A percentile compares a stretch with the other conserved stretches of the same genome.
These are phyloP conservation scores for Leucoraja ocellata DNA, from an alignment of 2,797 vertebrate genomes.

Conservation along the genomic window DNA sequence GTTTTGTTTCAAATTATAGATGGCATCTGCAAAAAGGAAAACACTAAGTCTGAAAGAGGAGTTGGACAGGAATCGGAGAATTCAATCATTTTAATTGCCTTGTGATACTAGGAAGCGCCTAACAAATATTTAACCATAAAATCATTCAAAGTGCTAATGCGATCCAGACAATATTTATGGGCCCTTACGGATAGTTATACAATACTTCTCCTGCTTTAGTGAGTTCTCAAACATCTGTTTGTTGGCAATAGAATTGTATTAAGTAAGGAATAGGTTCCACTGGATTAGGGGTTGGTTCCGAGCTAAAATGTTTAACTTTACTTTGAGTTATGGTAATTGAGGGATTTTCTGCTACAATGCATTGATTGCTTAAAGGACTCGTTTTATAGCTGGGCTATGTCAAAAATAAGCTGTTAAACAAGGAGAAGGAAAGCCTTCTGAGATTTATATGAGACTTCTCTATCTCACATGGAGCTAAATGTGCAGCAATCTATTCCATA, in stretches of 20 bases:
- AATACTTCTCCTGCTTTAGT: conserved; percentile 59
- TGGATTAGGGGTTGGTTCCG: conserved; percentile 58
- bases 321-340: conserved; percentile 58
- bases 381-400: conserved; percentile 6
- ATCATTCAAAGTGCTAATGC: conserved; percentile 50
- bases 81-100: conserved; percentile 69
- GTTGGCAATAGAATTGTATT: conserved; percentile 61
- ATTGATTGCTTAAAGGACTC: conserved; percentile 31
- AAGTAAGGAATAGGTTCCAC: conserved; percentile 58
- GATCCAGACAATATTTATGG: conserved; percentile 61
- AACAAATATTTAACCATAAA: conserved; percentile 69
- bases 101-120: conserved; percentile 62
- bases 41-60: conserved; percentile 56
- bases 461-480: neutral
- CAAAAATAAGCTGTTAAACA: conserved; percentile 37
- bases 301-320: conserved; percentile 66
- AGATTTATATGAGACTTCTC: conserved; percentile 37
- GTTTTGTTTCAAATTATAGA: conserved; percentile 56
- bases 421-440: neutral
- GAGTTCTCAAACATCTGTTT: conserved; percentile 63
- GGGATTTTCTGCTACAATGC: conserved; percentile 48
- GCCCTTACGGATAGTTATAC: conserved; percentile 55
- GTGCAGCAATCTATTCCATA: conserved; percentile 15
- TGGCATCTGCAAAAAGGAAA: conserved; percentile 54
- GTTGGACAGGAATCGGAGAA: conserved; percentile 64